Percentiles rank a stretch among this genome's conserved stretches.
These are phyloP conservation scores for Nycticryphes semicollaris DNA, from an alignment of 2,113 vertebrate species.

Conservation along the genomic window DNA sequence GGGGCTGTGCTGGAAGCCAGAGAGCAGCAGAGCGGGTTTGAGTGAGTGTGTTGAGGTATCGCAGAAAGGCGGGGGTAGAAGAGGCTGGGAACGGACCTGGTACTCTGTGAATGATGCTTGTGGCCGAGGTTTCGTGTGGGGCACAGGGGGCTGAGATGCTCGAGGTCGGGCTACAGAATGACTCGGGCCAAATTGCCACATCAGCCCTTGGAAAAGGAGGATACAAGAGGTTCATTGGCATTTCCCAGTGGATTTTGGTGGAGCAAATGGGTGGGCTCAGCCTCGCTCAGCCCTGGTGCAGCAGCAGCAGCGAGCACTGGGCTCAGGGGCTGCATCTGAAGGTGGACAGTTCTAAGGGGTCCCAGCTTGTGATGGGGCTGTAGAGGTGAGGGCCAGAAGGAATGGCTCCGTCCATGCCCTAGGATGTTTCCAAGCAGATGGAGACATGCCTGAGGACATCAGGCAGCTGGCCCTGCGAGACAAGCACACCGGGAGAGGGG, in stretches of 20 bases:
- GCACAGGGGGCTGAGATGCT: neutral
- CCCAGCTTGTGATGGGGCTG: neutral
- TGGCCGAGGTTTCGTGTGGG: fast-evolving
- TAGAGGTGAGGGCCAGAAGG: neutral
- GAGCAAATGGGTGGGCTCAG: neutral
- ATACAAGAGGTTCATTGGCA: fast-evolving
- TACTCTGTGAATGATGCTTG: fast-evolving
- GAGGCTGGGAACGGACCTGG: neutral
- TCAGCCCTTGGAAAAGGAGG: neutral
- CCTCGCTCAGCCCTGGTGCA: fast-evolving
- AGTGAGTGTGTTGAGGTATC: fast-evolving
- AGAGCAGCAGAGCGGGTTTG: neutral
- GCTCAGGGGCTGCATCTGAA: neutral
- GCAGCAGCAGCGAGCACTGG: fast-evolving
- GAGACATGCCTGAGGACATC: neutral
- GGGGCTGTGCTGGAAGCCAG: neutral
- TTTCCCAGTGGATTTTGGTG: neutral
- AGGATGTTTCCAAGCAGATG: neutral
- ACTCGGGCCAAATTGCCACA: neutral
- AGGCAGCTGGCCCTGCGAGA: neutral
- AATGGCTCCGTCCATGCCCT: fast-evolving
- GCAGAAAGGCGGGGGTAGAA: neutral
- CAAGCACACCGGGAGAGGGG: fast-evolving
- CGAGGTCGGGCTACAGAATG: fast-evolving
- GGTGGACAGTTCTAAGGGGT: fast-evolving